These are phyloP conservation scores for Phyllostomus hastatus DNA, from an alignment of 2,113 vertebrate species.

Conservation along the genomic window DNA sequence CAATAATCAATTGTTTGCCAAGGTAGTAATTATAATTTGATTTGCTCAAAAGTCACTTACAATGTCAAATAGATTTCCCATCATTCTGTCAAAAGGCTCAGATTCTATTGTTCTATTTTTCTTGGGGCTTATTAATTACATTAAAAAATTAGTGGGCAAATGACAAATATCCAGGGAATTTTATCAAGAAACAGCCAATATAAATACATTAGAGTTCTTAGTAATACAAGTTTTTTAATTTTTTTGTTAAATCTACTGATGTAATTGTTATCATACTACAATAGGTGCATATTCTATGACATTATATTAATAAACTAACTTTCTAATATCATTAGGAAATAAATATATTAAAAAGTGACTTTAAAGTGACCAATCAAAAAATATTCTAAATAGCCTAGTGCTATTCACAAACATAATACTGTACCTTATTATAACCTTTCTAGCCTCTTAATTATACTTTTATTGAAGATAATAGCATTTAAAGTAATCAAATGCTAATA, in stretches of 20 bases:
- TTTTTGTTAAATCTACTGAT: neutral
- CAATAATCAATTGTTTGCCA: neutral
- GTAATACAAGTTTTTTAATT: neutral
- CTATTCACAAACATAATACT: neutral
- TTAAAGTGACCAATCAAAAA: neutral
- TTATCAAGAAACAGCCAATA: neutral
- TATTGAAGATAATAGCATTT: neutral
- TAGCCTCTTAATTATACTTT: neutral
- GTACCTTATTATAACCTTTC: neutral
- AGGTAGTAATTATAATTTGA: neutral
- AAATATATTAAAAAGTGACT: neutral
- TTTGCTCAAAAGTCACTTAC: neutral
- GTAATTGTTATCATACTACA: neutral
- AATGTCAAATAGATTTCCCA: neutral
- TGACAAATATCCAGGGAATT: neutral
- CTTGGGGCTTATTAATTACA: neutral
- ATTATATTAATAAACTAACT: neutral
- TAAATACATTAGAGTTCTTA: neutral
- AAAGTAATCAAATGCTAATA: neutral
- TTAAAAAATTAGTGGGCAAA: neutral
- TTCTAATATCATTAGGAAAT: constrained; percentile 12
- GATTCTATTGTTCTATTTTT: neutral
- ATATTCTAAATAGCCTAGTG: neutral
- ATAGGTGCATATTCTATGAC: neutral
- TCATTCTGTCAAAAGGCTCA: neutral